phyloP scores from a whole-genome alignment of 2,888 invertebrate species.

The Yponomeuta plumbellus region DNA sequence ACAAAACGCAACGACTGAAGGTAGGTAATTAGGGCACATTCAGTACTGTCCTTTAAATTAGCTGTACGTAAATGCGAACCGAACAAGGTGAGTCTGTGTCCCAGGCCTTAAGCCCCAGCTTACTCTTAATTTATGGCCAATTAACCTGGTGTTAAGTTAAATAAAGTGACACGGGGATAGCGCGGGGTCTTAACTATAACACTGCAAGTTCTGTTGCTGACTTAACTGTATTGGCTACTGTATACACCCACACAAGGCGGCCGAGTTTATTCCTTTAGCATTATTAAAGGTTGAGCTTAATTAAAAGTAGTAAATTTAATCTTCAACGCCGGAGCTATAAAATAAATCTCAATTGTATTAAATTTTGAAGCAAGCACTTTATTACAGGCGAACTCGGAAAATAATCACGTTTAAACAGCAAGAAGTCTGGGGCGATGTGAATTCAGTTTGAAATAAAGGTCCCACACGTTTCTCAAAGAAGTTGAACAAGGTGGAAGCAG shows the following conservation, averaged over 20 bases:
- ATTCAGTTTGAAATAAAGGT: neutral
- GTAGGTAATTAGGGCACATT: conserved; percentile 53
- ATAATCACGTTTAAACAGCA: neutral
- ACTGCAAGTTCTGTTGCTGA: conserved; percentile 29
- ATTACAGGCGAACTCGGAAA: neutral
- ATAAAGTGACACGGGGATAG: conserved; percentile 66
- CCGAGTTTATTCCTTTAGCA: neutral
- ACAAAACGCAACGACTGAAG: conserved; percentile 14
- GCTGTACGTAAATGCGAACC: conserved; percentile 37
- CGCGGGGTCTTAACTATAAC: conserved; percentile 27
- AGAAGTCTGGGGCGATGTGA: neutral
- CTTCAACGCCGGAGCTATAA: neutral
- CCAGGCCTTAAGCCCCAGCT: conserved; percentile 13
- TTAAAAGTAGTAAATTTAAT: conserved; percentile 9
- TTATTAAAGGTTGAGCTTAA: conserved; percentile 7
- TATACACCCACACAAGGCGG: neutral
- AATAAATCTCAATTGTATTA: conserved; percentile 7
- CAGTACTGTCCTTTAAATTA: conserved; percentile 59
- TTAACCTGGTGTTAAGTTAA: conserved; percentile 70
- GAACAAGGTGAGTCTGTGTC: conserved; percentile 19
- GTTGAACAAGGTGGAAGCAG: neutral
- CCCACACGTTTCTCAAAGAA: neutral
- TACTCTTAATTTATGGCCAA: conserved; percentile 70
- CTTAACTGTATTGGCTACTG: conserved; percentile 38
- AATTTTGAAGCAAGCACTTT: neutral